Evolutionary conservation across 2,113 vertebrate genomes (phyloP).

Genomic region (Ahaetulla prasina): DNA sequence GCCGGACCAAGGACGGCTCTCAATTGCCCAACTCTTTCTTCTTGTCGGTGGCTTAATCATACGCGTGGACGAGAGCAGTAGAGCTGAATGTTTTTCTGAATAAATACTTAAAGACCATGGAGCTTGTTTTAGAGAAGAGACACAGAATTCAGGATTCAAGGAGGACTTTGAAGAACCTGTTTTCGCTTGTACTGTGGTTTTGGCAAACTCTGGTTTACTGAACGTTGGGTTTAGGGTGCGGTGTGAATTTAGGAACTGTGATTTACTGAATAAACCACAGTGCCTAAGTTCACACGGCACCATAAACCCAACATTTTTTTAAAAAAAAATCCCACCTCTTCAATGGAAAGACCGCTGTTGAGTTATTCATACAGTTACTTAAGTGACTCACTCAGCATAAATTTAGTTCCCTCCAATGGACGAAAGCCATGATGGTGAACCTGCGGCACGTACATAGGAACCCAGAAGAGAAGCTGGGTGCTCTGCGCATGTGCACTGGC

Average conservation of each 20-base stretch:
- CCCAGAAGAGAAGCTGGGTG: too few species aligned
- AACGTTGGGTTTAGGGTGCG: too few species aligned
- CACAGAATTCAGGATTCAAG: background rate
- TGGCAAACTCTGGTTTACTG: background rate
- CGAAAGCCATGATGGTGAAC: too few species aligned
- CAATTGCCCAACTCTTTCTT: background rate
- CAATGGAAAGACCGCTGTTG: background rate
- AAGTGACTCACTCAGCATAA: background rate
- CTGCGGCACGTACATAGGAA: too few species aligned
- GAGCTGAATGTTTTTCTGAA: background rate
- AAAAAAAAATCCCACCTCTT: background rate
- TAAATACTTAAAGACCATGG: background rate
- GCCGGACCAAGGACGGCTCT: background rate
- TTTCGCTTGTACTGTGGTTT: background rate
- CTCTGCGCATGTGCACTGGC: too few species aligned
- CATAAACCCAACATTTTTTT: background rate
- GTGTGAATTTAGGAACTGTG: background rate
- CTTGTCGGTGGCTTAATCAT: background rate
- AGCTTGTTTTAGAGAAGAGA: background rate
- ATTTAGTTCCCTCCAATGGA: too few species aligned
- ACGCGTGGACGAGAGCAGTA: background rate
- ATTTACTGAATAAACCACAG: background rate
- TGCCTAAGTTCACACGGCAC: background rate
- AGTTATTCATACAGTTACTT: background rate
- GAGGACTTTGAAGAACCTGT: background rate